Evolutionary conservation across 2,113 vertebrate species (phyloP).

Genomic region (Suricata suricatta): DNA sequence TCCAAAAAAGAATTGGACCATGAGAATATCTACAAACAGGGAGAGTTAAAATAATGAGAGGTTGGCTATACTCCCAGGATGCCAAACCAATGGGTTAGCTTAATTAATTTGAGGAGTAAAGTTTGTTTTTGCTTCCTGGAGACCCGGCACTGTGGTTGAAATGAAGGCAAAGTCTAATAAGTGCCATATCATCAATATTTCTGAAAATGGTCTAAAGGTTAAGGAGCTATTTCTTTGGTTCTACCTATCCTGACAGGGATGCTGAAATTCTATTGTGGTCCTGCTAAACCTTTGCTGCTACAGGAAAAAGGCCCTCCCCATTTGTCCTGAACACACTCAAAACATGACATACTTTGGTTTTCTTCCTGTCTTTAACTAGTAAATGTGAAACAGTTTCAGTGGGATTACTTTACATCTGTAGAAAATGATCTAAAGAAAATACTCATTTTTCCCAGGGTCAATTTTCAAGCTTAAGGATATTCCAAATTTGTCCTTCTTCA

Average conservation of each 20-base stretch:
- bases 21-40: conserved; percentile 36
- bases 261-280: background rate
- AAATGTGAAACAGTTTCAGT: background rate
- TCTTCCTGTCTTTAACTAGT: background rate
- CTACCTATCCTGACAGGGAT: background rate
- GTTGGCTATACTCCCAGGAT: conserved; percentile 40
- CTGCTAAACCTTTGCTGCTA: background rate
- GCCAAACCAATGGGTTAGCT: conserved; percentile 40
- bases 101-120: conserved; percentile 44
- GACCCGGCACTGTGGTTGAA: background rate
- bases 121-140: background rate
- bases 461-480: background rate
- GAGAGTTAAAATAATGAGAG: conserved; percentile 33
- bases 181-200: background rate
- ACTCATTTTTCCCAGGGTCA: background rate
- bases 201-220: background rate
- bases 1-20: background rate
- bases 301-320: background rate
- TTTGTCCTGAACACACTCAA: background rate
- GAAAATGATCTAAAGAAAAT: conserved; percentile 32
- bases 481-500: background rate
- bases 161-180: background rate
- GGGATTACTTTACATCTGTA: background rate
- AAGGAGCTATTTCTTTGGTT: background rate
- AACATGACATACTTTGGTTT: background rate